Conservation (phyloP, 2,888 invertebrate species). For the Drosophila maculinotata region DNA sequence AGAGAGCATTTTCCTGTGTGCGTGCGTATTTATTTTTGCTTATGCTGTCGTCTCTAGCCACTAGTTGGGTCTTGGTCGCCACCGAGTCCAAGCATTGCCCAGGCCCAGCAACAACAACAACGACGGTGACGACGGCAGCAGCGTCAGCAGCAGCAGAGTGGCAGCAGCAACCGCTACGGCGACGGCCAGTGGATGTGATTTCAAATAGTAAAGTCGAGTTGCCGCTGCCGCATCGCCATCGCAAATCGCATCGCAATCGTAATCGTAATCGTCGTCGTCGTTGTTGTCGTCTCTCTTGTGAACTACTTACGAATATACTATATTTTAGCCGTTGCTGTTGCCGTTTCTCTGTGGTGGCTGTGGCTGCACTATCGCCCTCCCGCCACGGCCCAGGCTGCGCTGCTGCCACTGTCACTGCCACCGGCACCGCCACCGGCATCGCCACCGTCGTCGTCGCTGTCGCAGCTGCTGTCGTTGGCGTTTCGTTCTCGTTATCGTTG, state of each 20-base stretch:
- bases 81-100: constrained; percentile 49
- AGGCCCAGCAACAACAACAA: constrained; percentile 24
- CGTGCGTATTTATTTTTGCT: constrained; percentile 55
- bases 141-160: constrained; percentile 25
- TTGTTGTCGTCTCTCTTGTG: constrained; percentile 33
- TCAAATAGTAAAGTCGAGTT: constrained; percentile 74
- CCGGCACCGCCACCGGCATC: constrained; percentile 18
- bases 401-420: constrained; percentile 20
- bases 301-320: constrained; percentile 48
- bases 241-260: constrained; percentile 69
- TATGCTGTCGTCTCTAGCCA: constrained; percentile 46
- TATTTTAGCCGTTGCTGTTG: constrained; percentile 19
- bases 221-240: constrained; percentile 79
- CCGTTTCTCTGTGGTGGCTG: constrained; percentile 35
- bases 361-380: constrained; percentile 45
- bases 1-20: constrained; percentile 21
- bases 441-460: constrained; percentile 8
- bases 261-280: constrained; percentile 47
- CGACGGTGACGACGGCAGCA: constrained; percentile 5
- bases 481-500: constrained; percentile 27
- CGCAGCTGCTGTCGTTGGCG: constrained; percentile 17
- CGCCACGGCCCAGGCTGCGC: constrained; percentile 23
- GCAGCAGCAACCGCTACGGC: constrained; percentile 53
- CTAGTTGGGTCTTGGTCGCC: constrained; percentile 46
- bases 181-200: constrained; percentile 65